Percentiles rank a stretch among this genome's conserved stretches.
These are phyloP conservation scores for Equus przewalskii DNA, from an alignment of 2,113 vertebrate genomes.

Conservation along the genomic window DNA sequence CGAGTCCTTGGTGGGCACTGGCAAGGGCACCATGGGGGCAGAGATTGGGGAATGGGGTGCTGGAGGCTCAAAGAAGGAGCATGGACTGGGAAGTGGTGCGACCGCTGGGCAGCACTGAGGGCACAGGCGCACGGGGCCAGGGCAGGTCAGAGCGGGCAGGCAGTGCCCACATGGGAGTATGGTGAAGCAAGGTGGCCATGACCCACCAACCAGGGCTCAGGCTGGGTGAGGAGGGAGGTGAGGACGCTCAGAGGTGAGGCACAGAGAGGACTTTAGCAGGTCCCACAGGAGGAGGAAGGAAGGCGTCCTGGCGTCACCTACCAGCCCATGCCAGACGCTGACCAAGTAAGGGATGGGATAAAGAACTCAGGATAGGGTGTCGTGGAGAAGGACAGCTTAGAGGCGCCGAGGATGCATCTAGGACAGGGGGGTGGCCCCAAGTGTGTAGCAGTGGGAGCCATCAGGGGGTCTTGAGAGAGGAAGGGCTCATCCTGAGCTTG, in stretches of 20 bases:
- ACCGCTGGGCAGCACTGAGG: background rate
- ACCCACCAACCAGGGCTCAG: background rate
- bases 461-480: background rate
- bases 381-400: background rate
- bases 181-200: background rate
- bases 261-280: too few relatives aligned
- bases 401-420: background rate
- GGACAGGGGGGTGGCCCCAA: background rate
- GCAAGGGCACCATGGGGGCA: background rate
- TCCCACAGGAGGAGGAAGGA: background rate
- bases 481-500: background rate
- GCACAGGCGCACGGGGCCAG: too few relatives aligned
- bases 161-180: background rate
- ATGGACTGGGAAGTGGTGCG: background rate
- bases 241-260: background rate
- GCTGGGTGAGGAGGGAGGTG: background rate
- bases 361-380: background rate
- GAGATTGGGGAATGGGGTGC: background rate
- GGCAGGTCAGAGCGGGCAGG: too few relatives aligned
- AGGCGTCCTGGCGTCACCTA: background rate
- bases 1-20: background rate
- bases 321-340: background rate
- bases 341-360: background rate
- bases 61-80: background rate
- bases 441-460: background rate